Conservation (phyloP, 92 coral and sea anemone genomes). For the Phenganax marumi region DNA sequence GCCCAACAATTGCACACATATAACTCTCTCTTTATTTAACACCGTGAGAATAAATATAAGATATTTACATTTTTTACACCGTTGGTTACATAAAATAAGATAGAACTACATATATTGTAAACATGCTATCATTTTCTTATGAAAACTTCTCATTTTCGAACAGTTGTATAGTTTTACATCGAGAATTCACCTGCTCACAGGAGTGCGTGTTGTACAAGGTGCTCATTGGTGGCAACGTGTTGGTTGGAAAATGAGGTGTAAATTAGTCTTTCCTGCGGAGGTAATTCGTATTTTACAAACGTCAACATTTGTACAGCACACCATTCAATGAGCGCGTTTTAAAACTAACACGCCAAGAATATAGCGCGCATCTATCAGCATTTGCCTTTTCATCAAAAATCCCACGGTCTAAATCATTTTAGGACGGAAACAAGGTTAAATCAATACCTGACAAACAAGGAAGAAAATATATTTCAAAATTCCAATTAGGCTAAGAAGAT, state of each 20-base stretch:
- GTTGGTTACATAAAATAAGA: neutral
- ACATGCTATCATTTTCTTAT: neutral
- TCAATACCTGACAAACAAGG: constrained; percentile 6
- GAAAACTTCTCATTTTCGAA: neutral
- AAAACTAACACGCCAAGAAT: neutral
- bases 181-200: neutral
- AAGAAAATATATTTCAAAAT: constrained; percentile 14
- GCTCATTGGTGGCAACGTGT: neutral
- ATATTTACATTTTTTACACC: neutral
- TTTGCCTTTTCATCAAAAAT: neutral
- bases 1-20: neutral
- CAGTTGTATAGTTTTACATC: neutral
- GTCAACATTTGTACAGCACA: neutral
- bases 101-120: neutral
- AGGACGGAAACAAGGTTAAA: constrained; percentile 5
- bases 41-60: constrained; percentile 25
- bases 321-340: neutral
- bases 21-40: constrained; percentile 18
- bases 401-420: neutral
- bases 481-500: constrained; percentile 1
- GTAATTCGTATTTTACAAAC: constrained; percentile 4
- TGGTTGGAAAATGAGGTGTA: constrained; percentile 19
- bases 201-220: neutral
- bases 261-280: constrained; percentile 20
- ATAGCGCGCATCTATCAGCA: neutral